Conservation (phyloP, 1,140 invertebrate species). For the Cecropterus lyciades region DNA sequence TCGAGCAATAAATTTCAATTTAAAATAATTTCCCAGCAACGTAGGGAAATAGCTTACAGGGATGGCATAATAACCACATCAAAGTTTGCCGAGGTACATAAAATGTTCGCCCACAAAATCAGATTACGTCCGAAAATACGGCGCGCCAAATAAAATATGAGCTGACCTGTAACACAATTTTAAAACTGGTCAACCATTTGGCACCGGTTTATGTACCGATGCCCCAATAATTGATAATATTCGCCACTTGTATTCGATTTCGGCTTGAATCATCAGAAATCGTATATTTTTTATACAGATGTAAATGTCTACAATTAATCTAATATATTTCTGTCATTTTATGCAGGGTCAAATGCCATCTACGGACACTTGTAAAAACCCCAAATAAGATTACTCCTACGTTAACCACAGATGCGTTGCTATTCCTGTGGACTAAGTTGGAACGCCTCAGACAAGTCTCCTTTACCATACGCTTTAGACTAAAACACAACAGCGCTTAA, state of each 20-base stretch:
- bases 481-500: too few relatives aligned
- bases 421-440: too few relatives aligned
- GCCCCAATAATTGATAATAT: conserved; percentile 55
- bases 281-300: too few relatives aligned
- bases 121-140: conserved; percentile 32
- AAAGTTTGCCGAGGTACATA: conserved; percentile 24
- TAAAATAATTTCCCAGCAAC: conserved; percentile 26
- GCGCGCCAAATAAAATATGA: conserved; percentile 31
- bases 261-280: conserved; percentile 26
- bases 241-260: conserved; percentile 55
- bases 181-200: conserved; percentile 37
- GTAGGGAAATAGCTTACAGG: conserved; percentile 33
- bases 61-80: conserved; percentile 35
- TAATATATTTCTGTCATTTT: too few relatives aligned
- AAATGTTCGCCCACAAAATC: conserved; percentile 33
- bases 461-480: too few relatives aligned
- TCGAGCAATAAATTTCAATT: conserved; percentile 32
- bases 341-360: too few relatives aligned
- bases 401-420: too few relatives aligned
- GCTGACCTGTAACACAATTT: conserved; percentile 22
- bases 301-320: too few relatives aligned
- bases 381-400: too few relatives aligned
- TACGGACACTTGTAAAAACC: too few relatives aligned
- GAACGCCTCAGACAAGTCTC: too few relatives aligned
- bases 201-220: conserved; percentile 23